These are phyloP conservation scores for Elanus axillaris DNA, from an alignment of 2,113 vertebrate genomes.

Conservation along the genomic window DNA sequence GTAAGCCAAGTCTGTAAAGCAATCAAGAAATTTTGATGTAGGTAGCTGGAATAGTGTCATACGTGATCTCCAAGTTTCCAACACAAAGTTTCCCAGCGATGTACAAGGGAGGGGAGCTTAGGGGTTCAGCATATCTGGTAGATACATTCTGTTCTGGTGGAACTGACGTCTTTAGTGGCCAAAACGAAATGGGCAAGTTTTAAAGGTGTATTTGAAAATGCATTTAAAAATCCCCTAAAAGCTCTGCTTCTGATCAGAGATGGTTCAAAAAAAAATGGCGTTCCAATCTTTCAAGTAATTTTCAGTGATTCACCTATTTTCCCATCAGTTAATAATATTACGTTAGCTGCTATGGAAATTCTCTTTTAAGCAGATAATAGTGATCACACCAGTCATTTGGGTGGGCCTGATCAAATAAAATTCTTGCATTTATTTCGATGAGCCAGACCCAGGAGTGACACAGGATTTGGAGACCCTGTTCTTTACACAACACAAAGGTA, in stretches of 20 bases:
- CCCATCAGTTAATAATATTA: not conserved
- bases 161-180: not conserved
- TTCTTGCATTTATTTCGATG: not conserved
- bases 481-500: not conserved
- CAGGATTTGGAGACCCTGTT: rapidly evolving
- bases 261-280: not conserved
- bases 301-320: not conserved
- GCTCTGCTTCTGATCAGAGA: not conserved
- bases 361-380: not conserved
- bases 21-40: conserved; percentile 26
- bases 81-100: not conserved
- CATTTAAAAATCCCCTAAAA: not conserved
- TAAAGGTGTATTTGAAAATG: not conserved
- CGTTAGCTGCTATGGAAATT: not conserved
- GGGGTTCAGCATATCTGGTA: not conserved
- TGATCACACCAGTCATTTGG: not conserved
- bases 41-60: not conserved
- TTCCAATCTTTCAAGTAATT: not conserved
- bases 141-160: not conserved
- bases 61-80: not conserved
- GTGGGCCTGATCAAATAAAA: not conserved
- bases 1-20: conserved; percentile 54
- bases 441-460: not conserved
- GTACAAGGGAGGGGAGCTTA: not conserved
- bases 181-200: not conserved